Conservation (phyloP, 2,888 invertebrate genomes). For the Cataglyphis rosenhaueri region DNA sequence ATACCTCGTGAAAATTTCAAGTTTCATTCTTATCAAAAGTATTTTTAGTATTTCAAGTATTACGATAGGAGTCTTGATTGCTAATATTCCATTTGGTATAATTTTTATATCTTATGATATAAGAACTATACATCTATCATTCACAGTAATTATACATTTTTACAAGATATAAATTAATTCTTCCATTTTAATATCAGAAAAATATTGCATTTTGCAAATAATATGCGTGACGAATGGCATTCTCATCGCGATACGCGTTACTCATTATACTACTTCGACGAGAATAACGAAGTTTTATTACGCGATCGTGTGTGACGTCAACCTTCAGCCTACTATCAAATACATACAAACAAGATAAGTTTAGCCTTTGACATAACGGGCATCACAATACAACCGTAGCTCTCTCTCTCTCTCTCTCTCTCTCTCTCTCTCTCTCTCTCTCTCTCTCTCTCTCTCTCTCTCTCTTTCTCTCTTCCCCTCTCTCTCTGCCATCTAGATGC, state of each 20-base stretch:
- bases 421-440: not conserved
- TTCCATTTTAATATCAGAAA: constrained; percentile 2
- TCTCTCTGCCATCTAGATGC: constrained; percentile 59
- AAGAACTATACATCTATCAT: not conserved
- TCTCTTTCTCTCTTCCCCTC: not conserved
- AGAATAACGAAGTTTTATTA: constrained; percentile 52
- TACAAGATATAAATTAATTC: not conserved
- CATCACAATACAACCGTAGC: constrained; percentile 56
- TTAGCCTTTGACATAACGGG: constrained; percentile 65
- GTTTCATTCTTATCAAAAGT: not conserved
- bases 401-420: not conserved
- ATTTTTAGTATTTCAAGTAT: not conserved
- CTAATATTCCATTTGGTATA: not conserved
- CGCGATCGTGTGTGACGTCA: constrained; percentile 53
- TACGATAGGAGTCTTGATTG: not conserved
- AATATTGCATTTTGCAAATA: constrained; percentile 37
- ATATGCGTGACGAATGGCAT: constrained; percentile 26
- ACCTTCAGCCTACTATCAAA: constrained; percentile 43
- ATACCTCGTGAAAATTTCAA: not conserved
- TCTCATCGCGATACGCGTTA: constrained; percentile 37
- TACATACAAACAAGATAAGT: constrained; percentile 46
- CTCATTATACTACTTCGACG: constrained; percentile 39
- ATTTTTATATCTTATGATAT: not conserved
- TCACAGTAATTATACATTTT: not conserved
- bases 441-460: not conserved